phyloP scores from a whole-genome alignment of 2,888 invertebrate species.

The Pogonocherus hispidulus region DNA sequence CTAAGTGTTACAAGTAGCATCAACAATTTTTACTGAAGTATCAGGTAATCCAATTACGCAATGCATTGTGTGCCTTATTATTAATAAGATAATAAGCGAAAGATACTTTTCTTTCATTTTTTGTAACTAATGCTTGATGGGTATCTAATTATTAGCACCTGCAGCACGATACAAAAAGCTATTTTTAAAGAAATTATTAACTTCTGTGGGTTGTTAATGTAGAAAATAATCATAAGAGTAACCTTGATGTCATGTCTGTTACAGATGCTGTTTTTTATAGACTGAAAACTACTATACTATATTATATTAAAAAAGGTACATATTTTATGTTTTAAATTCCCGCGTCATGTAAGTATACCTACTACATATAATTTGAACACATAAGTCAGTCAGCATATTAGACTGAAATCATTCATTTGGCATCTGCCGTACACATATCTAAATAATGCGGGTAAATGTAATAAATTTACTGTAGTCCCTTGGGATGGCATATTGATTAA shows the following conservation, averaged over 20 bases:
- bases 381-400: not conserved
- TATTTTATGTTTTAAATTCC: not conserved
- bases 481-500: too few species aligned
- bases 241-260: not conserved
- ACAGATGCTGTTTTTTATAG: not conserved
- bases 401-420: not conserved
- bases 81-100: slow-evolving; percentile 8
- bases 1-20: not conserved
- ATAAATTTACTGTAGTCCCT: too few species aligned
- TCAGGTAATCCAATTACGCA: slow-evolving; percentile 19
- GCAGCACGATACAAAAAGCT: not conserved
- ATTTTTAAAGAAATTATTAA: not conserved
- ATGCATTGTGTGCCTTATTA: slow-evolving; percentile 12
- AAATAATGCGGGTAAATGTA: slow-evolving; percentile 14
- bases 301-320: not conserved
- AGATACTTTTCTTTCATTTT: not conserved
- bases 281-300: not conserved
- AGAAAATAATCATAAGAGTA: slow-evolving; percentile 9
- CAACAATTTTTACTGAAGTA: not conserved
- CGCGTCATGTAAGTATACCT: not conserved
- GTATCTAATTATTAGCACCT: not conserved
- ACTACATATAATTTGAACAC: not conserved
- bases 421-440: not conserved
- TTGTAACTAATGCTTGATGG: not conserved
- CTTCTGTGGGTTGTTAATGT: not conserved